Base-by-base conservation (phyloP, 2,113 vertebrate genomes). In the Scomber japonicus region DNA sequence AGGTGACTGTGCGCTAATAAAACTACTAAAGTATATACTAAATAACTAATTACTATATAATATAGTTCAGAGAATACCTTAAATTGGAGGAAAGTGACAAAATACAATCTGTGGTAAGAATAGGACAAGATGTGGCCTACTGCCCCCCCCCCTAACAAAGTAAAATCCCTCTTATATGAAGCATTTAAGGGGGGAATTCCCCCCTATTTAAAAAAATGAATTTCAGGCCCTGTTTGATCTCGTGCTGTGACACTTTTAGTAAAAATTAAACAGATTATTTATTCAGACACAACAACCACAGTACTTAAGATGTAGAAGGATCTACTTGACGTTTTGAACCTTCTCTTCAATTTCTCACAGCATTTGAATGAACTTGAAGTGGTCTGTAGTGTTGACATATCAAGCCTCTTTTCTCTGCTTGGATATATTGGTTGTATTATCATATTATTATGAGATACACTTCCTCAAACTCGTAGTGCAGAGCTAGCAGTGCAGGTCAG, bases 401-500 rank as follows among this genome's bases (percentile, higher is more conserved):
- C 7, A 9, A 15, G n/a, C 56, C 45, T 5, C 31, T 3, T 17
- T 62, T 73, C 44, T 75, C 5, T 66, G 19, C 49, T 74, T 31
- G 31, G 24, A 54, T 51, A 14, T 78, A 46, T 56, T 51, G 0
- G 13, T 51, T 11, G 19, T 62, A 44, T 56, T 48, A 27, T n/a
- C 1, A 8, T 53, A 21, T 76, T 24, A 69, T 7, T 21, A 21
- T 68, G 60, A 75, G 60, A 85, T 40, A 40, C 14, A 65, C 78
- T 88, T 91, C 75, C 87, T 81, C 53, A 80, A 15, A 31, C 56
- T 64, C 40, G 48, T 61, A 19, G 0, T 46, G 17, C 46, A 55
- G 7, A 61, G 53, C 13, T 40, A 7, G 17, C 44, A 11, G 17
- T 14, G 4, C 60, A 71, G 57, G 71, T 86, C 50, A 63, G 31